phyloP scores from a whole-genome alignment of 2,797 vertebrate species.

The Urophycis tenuis region DNA sequence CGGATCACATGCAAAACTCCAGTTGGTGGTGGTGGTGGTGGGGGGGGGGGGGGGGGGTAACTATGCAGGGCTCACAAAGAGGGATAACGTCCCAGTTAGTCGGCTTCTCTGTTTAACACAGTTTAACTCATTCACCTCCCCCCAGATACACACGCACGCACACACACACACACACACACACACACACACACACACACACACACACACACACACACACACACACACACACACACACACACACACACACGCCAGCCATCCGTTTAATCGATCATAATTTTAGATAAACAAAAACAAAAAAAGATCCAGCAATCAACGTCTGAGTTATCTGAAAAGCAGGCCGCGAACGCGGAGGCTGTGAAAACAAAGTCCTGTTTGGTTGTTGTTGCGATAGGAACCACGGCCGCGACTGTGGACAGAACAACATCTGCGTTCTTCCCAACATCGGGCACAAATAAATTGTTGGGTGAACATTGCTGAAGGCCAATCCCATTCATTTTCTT shows the following conservation, averaged over 20 bases:
- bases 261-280: neutral
- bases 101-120: neutral
- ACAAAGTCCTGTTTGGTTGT: neutral
- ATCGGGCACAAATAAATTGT: neutral
- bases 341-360: neutral
- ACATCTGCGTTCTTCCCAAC: neutral
- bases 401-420: neutral
- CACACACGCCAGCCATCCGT: neutral
- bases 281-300: neutral
- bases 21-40: constrained; percentile 20
- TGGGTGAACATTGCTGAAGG: neutral
- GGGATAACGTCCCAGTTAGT: neutral
- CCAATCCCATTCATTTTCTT: neutral
- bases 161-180: no score
- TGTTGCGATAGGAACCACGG: neutral
- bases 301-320: neutral
- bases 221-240: no score
- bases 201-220: no score
- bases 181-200: no score
- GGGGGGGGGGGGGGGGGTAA: no score
- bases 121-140: neutral
- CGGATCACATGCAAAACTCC: constrained; percentile 22
- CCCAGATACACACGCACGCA: neutral
- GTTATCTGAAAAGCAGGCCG: neutral
- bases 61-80: constrained; percentile 17